Evolutionary conservation across 2,797 vertebrate species (phyloP).

Genomic region (Channa striata): DNA sequence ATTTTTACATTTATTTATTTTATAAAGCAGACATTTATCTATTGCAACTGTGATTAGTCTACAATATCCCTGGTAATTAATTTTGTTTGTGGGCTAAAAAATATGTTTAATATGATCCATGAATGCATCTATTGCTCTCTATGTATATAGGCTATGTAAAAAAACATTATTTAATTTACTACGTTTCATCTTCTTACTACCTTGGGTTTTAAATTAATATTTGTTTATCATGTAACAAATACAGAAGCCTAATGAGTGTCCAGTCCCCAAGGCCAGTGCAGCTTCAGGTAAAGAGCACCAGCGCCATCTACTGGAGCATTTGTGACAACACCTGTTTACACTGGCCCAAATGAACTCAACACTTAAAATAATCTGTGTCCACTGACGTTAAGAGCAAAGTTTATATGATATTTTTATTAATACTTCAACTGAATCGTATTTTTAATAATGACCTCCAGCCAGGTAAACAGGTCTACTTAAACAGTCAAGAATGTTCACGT

Average conservation of each 20-base stretch:
- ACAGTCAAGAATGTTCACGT: conserved; percentile 26
- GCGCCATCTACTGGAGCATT: conserved; percentile 63
- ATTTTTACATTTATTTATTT: no score
- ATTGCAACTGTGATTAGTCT: no score
- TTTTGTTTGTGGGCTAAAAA: no score
- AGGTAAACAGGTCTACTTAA: conserved; percentile 4
- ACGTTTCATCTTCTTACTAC: not conserved
- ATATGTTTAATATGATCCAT: not conserved
- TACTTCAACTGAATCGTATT: no score
- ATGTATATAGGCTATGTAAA: not conserved
- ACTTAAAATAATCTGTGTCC: conserved; percentile 9
- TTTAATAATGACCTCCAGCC: no score
- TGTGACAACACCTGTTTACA: conserved; percentile 30
- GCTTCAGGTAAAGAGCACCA: conserved; percentile 33
- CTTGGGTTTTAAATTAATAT: no score
- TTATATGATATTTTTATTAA: no score
- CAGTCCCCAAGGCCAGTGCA: not conserved
- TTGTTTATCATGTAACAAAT: not conserved
- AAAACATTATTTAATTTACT: no score
- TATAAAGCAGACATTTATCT: no score
- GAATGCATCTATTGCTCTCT: not conserved
- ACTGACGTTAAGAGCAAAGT: not conserved
- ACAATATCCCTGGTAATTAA: no score
- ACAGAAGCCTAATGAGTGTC: not conserved
- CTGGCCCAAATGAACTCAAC: not conserved